Percentiles rank a stretch among this genome's conserved stretches.
Evolutionary conservation across 2,888 invertebrate species (phyloP).

Genomic region (Alcis repandata): DNA sequence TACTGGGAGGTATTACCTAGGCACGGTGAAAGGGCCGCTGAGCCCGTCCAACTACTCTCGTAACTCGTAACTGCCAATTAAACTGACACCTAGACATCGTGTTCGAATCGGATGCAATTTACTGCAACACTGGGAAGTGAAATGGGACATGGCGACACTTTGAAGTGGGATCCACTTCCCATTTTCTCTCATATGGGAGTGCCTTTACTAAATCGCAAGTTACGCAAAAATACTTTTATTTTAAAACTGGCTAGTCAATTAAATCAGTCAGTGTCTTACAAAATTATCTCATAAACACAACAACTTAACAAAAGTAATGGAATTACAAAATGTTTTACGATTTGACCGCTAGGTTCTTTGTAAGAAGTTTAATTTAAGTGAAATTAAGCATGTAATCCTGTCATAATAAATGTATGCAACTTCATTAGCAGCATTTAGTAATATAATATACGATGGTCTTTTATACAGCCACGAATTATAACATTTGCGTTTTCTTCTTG

Average conservation of each 20-base stretch:
- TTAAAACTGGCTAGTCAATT: no score
- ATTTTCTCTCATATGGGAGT: constrained; percentile 17
- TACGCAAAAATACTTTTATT: not conserved
- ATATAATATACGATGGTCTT: not conserved
- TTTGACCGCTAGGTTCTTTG: no score
- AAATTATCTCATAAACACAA: no score
- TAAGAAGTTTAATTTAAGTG: no score
- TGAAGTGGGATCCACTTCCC: constrained; percentile 2
- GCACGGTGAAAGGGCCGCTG: constrained; percentile 67
- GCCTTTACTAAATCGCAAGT: not conserved
- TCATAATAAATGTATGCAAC: no score
- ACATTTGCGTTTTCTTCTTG: not conserved
- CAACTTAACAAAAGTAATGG: no score
- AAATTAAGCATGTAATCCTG: no score
- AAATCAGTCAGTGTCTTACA: no score
- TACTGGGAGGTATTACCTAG: constrained; percentile 52
- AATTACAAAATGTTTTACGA: no score
- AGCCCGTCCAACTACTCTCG: constrained; percentile 60
- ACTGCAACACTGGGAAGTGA: constrained; percentile 38
- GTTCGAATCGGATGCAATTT: constrained; percentile 43
- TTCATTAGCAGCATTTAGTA: no score
- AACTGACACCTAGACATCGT: constrained; percentile 42
- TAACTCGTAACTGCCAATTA: constrained; percentile 62
- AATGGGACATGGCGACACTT: constrained; percentile 19
- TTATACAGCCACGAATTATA: not conserved